These are phyloP conservation scores for Heliocidaris erythrogramma DNA, from an alignment of 35 echinoderm and acorn worm genomes.

Conservation along the genomic window DNA sequence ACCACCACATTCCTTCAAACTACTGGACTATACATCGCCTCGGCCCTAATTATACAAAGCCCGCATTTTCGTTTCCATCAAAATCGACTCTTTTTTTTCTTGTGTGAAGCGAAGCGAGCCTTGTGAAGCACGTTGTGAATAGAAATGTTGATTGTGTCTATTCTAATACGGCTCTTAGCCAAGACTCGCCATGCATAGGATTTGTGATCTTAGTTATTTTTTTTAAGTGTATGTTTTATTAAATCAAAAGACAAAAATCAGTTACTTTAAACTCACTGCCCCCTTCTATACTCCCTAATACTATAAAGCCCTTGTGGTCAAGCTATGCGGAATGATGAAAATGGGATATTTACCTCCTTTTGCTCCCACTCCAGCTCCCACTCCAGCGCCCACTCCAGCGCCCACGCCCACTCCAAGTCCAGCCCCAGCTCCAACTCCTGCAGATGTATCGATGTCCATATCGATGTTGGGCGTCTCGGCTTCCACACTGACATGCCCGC, in stretches of 20 bases:
- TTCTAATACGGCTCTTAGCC: neutral
- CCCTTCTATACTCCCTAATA: neutral
- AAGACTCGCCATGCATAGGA: neutral
- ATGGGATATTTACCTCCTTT: conserved; percentile 28
- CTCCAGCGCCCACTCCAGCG: neutral
- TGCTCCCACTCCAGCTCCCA: neutral
- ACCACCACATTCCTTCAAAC: conserved; percentile 29
- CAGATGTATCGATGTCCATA: neutral
- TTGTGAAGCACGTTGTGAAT: conserved; percentile 13
- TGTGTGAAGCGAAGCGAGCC: conserved; percentile 45
- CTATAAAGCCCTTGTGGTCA: conserved; percentile 32
- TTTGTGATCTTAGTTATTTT: neutral
- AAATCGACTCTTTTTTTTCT: conserved; percentile 49
- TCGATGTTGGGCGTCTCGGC: conserved; percentile 37
- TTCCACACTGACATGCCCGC: conserved; percentile 3
- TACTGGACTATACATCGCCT: conserved; percentile 30
- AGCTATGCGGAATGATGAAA: conserved; percentile 19
- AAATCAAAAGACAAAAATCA: too few species aligned
- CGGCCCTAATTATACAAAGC: conserved; percentile 40
- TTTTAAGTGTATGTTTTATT: too few species aligned
- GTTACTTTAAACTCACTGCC: too few species aligned
- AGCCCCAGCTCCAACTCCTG: neutral
- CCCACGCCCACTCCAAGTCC: neutral
- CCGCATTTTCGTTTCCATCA: conserved; percentile 18
- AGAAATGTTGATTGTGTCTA: neutral